Conservation (phyloP, 1,140 invertebrate genomes). For the Drosophila lacteicornis region DNA sequence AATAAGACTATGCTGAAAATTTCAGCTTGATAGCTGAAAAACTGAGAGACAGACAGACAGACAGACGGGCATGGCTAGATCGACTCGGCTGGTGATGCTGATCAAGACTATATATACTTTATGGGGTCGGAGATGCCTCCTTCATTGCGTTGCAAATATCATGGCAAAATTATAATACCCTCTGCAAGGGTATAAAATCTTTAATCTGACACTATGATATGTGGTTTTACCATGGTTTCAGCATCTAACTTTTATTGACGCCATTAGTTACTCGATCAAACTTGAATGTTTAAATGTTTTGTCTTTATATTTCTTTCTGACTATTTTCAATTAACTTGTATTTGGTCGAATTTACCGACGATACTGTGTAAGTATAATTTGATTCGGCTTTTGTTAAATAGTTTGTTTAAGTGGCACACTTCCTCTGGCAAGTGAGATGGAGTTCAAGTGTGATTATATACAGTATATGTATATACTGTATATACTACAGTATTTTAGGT, state of each 20-base stretch:
- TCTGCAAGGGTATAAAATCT: background rate
- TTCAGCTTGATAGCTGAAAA: no score
- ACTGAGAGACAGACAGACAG: no score
- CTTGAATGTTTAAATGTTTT: constrained; percentile 3
- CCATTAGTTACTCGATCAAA: constrained; percentile 18
- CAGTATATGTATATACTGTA: no score
- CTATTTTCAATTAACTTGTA: constrained; percentile 29
- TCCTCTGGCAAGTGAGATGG: background rate
- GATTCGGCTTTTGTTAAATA: constrained; percentile 1
- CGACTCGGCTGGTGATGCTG: no score
- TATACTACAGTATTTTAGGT: background rate
- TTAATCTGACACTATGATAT: constrained; percentile 50
- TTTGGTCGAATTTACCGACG: constrained; percentile 26
- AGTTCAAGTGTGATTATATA: background rate
- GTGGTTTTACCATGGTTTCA: constrained; percentile 15
- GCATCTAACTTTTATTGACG: constrained; percentile 9
- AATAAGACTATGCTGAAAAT: no score
- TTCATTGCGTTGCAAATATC: no score
- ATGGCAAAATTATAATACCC: no score
- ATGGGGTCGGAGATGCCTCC: no score
- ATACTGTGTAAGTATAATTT: background rate
- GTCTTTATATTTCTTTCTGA: constrained; percentile 1
- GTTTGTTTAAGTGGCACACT: background rate
- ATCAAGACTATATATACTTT: no score
- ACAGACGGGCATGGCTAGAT: no score